A percentile compares a stretch with the other conserved stretches of the same genome.
phyloP scores from a whole-genome alignment of 2,113 vertebrate genomes.

The Hydrochoerus hydrochaeris region DNA sequence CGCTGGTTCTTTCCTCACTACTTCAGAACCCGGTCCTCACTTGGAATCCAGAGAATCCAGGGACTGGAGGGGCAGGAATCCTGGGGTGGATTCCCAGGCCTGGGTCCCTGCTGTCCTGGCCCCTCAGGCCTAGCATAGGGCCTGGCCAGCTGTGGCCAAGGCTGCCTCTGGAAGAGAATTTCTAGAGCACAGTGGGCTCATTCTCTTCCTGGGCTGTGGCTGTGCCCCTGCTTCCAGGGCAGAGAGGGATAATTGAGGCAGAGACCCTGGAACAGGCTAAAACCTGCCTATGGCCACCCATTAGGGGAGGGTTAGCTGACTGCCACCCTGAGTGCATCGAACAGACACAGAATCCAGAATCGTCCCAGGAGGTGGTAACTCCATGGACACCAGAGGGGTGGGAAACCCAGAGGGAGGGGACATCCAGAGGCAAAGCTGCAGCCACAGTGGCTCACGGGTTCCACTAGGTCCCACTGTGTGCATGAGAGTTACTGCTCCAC shows the following conservation, averaged over 20 bases:
- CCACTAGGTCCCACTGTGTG: rapidly evolving
- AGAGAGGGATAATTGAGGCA: neutral
- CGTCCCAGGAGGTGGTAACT: neutral
- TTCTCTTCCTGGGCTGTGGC: neutral
- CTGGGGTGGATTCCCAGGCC: too few relatives aligned
- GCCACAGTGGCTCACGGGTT: neutral
- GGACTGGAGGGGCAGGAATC: too few relatives aligned
- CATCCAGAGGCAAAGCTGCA: too few relatives aligned
- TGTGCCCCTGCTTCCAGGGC: neutral
- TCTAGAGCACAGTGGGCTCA: neutral
- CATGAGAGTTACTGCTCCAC: neutral
- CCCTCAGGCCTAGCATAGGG: too few relatives aligned
- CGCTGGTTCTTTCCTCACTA: neutral
- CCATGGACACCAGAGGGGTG: neutral
- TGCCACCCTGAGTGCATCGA: neutral
- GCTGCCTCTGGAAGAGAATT: neutral
- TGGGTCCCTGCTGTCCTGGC: neutral
- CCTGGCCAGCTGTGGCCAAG: neutral
- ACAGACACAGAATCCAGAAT: neutral
- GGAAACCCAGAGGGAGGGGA: neutral
- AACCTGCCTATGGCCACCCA: neutral
- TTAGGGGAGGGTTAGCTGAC: neutral
- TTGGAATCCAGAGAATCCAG: neutral
- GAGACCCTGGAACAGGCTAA: neutral
- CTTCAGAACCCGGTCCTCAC: neutral